These are phyloP conservation scores for Littorina saxatilis DNA, from an alignment of 1,140 invertebrate species.

Conservation along the genomic window DNA sequence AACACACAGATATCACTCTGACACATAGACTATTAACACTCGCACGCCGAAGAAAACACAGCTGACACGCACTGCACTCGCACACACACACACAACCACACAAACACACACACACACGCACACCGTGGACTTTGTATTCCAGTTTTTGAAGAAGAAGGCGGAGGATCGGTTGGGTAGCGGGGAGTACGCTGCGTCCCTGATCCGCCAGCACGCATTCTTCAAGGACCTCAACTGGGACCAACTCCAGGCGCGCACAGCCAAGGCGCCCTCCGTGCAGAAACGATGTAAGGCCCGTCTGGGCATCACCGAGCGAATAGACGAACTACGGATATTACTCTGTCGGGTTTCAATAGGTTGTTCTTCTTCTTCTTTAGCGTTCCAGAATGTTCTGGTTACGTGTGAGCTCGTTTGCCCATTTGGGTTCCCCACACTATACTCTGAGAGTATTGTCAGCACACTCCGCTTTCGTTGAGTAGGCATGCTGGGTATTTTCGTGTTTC, in stretches of 20 bases:
- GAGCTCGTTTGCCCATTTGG: no score
- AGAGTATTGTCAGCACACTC: no score
- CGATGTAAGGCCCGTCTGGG: background rate
- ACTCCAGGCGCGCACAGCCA: background rate
- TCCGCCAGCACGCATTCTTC: constrained; percentile 7
- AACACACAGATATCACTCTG: background rate
- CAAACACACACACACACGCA: constrained; percentile 3
- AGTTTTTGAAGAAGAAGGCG: constrained; percentile 1
- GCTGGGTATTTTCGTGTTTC: no score
- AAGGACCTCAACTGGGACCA: background rate
- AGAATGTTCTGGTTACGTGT: no score
- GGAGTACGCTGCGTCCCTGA: background rate
- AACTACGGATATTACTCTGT: no score
- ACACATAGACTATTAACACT: background rate
- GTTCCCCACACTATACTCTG: no score
- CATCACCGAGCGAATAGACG: no score
- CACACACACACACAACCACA: background rate
- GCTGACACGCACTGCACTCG: background rate
- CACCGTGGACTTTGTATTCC: background rate
- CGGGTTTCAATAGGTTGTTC: no score
- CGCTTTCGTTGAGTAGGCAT: no score
- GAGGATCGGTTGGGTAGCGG: background rate
- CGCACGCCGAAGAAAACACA: no score
- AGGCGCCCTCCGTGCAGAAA: constrained; percentile 13
- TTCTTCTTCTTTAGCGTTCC: no score